Evolutionary conservation across 2,113 vertebrate species (phyloP).

Genomic region (Colius striatus): DNA sequence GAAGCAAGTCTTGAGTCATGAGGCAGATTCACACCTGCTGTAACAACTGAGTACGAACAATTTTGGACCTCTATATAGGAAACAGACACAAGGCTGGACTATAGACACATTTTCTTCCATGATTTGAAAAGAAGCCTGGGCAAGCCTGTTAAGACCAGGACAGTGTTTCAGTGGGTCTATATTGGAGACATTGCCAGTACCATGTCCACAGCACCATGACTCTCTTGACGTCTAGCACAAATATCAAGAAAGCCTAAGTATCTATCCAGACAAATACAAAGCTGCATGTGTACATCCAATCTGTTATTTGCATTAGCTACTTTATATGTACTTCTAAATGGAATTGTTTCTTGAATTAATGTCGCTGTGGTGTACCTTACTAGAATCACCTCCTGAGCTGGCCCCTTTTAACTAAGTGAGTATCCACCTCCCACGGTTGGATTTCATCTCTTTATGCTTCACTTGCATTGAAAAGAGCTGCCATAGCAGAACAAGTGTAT

Average conservation of each 20-base stretch:
- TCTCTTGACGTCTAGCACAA: not conserved
- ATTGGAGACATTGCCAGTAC: not conserved
- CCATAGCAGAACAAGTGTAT: not conserved
- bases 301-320: not conserved
- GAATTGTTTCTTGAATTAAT: not conserved
- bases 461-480: not conserved
- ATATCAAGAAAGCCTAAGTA: not conserved
- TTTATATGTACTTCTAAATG: not conserved
- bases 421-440: not conserved
- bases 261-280: not conserved
- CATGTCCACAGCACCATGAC: not conserved
- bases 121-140: not conserved
- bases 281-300: fast-evolving
- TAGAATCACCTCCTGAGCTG: not conserved
- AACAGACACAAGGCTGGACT: not conserved
- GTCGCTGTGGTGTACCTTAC: fast-evolving
- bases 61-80: not conserved
- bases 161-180: not conserved
- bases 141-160: not conserved
- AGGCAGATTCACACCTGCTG: not conserved
- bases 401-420: not conserved
- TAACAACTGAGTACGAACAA: not conserved
- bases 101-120: not conserved
- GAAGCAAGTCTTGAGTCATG: not conserved
- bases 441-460: not conserved